Evolutionary conservation across 64 coral and sea anemone species (phyloP), one percentile per base, ranked within the genome.

Genomic region (Montipora foliosa): DNA sequence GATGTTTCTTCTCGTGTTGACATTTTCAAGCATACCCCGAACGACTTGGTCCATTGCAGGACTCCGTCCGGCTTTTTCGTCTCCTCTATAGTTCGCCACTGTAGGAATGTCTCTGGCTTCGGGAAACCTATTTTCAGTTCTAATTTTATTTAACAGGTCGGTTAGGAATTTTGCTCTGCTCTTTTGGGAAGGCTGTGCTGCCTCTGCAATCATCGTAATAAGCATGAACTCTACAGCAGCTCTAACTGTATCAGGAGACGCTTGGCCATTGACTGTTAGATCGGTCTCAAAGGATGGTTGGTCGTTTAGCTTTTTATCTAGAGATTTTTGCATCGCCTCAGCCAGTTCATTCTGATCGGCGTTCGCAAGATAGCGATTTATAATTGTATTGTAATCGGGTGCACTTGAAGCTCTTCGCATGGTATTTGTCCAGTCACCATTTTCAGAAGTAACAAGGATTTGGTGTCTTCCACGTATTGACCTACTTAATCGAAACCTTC

Each of bases 121-220:
- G 0, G 90, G 90, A 51, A 92, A 92, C 46, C 50, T 53, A 3
- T 76, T 84, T 29, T 82, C 10, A 0, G n/a, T 20, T 8, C 70
- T 53, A 0, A 83, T 84, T 47, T 76, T 92, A 25, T 9, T 17
- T 9, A 49, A 69, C 4, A 92, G 52, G 2, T 92, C 67, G 51
- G 75, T 92, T 19, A 92, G 7, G 74, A 92, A 83, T 2, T 6
- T 44, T 10, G 78, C 20, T 44, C 76, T 92, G 0, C 76, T 62
- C 69, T 84, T 11, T 5, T 92, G 79, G 1, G 67, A 17, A 5
- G 90, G 90, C 73, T 84, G 90, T 2, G 90, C 90, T 17, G 79
- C 90, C 75, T 92, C 69, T 16, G 90, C 90, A 17, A 92, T 55
- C 90, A 92, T 82, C 19, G 90, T 57, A 57, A 84, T 44, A 84